phyloP scores from a whole-genome alignment of 30 jellyfish, hydroid and myxozoan genomes.

The Catostylus mosaicus region DNA sequence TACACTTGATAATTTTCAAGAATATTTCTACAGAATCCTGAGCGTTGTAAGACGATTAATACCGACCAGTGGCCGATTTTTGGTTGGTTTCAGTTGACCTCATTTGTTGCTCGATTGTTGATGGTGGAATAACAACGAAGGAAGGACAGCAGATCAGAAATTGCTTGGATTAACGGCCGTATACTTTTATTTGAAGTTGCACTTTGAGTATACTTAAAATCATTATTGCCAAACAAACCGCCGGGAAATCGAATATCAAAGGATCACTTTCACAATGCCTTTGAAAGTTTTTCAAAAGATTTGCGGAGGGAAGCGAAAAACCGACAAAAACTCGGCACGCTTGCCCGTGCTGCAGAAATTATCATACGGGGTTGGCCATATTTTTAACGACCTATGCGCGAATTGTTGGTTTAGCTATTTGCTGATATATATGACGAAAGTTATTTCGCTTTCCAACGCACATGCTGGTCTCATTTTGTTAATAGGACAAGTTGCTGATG shows the following conservation, averaged over 20 bases:
- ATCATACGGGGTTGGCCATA: slow-evolving; percentile 94
- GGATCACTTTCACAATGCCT: slow-evolving; percentile 49
- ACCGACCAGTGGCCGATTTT: too few relatives aligned
- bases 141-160: too few relatives aligned
- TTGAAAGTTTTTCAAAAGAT: slow-evolving; percentile 33
- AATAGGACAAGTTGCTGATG: slow-evolving; percentile 98
- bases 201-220: too few relatives aligned
- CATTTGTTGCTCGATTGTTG: too few relatives aligned
- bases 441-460: slow-evolving; percentile 83
- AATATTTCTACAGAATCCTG: too few relatives aligned
- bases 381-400: slow-evolving; percentile 90
- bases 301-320: slow-evolving; percentile 15
- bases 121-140: too few relatives aligned
- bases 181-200: too few relatives aligned
- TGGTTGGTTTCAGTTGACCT: too few relatives aligned
- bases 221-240: too few relatives aligned
- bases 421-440: slow-evolving; percentile 82
- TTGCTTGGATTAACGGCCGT: background rate
- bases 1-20: too few relatives aligned
- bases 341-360: slow-evolving; percentile 62
- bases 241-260: background rate
- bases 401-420: slow-evolving; percentile 95
- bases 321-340: slow-evolving; percentile 2
- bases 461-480: slow-evolving; percentile 85
- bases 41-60: too few relatives aligned